Base-by-base conservation (phyloP, 2,113 vertebrate genomes). In the Mesocricetus auratus region DNA sequence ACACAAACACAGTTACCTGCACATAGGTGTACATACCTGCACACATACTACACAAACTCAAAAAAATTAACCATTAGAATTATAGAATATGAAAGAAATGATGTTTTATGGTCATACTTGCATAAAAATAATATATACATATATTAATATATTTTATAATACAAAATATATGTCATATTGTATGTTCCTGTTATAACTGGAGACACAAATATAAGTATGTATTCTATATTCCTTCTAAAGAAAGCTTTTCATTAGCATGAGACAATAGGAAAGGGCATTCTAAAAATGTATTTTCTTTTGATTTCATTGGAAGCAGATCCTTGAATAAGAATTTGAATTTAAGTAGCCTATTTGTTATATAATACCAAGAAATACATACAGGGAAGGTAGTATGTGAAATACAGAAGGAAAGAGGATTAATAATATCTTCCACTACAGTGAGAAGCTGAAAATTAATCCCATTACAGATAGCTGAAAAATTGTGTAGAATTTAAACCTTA, bases 141-240 rank as follows among this genome's bases (percentile, higher is more conserved):
- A 77, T 77, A 31, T 17, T 50, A 17, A 50, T 50, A 50, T 86
- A 36, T 36, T 8, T 21, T 47, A 21, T 4, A 53, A 42, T 74
- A 39, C 39, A 31, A 58, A 85, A n/a, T n/a, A 58, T 53, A 79
- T 42, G 31, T 79, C 42, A 47, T 29, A 47, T 1, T 47, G 3
- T 79, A 36, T 33, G 17, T 82, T 39, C 29, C 39, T 86, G 45
- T 47, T 68, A 45, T 50, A 86, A 62, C 53, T n/a, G 33, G 15
- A 62, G 13, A 69, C 2, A 68, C 31, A 66, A 66, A 47, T 50
- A 66, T 53, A 93, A 73, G 58, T 93, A 66, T 64, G 9, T 45
- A 39, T 60, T 56, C 56, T 81, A 53, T 77, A n/a, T 66, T 90
- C 15, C 31, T 87, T 94, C 73, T 90, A 86, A 95, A 78, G 33